These are phyloP conservation scores for Pantherophis alleghaniensis DNA, from an alignment of 2,797 vertebrate species.

Conservation along the genomic window DNA sequence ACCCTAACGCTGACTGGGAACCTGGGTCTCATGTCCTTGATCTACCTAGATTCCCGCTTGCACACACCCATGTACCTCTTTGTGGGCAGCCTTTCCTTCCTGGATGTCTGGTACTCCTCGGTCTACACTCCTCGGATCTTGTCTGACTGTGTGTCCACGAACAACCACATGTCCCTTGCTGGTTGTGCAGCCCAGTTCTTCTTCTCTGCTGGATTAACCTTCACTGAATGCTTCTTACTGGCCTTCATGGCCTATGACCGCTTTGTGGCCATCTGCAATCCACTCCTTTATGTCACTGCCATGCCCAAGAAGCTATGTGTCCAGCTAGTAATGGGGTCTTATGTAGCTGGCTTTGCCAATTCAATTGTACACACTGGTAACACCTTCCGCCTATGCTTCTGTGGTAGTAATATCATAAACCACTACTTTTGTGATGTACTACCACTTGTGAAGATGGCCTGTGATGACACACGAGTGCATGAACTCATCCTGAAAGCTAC, in stretches of 20 bases:
- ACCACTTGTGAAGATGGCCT: neutral
- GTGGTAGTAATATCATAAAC: neutral
- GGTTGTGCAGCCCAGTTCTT: neutral
- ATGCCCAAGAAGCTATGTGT: neutral
- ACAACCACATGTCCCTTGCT: neutral
- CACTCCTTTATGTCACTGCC: neutral
- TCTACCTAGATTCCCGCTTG: neutral
- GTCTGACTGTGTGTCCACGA: neutral
- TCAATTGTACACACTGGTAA: neutral
- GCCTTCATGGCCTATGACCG: neutral
- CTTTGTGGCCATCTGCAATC: neutral
- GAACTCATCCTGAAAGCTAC: neutral
- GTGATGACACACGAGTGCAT: neutral
- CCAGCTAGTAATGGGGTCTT: neutral
- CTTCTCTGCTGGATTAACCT: neutral
- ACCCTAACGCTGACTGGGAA: neutral
- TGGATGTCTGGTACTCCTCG: neutral
- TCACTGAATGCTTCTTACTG: neutral
- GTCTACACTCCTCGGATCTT: neutral
- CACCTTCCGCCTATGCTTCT: neutral
- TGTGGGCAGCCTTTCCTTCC: neutral
- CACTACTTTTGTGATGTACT: neutral
- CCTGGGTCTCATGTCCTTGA: neutral
- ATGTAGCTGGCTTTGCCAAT: neutral
- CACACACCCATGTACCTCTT: neutral